Conservation (phyloP, 2,888 invertebrate species). For the Stenotaenia linearis region DNA sequence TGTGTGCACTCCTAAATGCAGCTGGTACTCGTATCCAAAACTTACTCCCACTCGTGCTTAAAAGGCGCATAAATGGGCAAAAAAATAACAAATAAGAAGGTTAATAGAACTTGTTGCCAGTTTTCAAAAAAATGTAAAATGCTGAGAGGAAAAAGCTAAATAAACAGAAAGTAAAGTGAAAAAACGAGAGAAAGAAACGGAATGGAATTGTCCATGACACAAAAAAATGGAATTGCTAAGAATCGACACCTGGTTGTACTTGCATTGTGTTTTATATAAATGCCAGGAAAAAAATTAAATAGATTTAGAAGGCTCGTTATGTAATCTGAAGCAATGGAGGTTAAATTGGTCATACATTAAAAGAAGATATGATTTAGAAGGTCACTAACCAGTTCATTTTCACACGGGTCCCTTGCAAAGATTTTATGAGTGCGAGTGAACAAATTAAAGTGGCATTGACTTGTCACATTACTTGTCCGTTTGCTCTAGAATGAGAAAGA, state of each 20-base stretch:
- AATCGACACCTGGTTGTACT: constrained; percentile 20
- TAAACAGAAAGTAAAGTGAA: not conserved
- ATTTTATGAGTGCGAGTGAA: not conserved
- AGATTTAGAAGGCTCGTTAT: not conserved
- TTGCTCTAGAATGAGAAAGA: constrained; percentile 3
- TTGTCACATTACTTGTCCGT: not conserved
- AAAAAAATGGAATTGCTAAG: not conserved
- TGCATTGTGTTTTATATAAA: constrained; percentile 17
- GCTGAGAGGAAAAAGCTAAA: not conserved
- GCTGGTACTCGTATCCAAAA: constrained; percentile 21
- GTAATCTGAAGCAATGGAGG: not conserved
- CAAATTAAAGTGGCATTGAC: constrained; percentile 16
- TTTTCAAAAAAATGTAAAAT: constrained; percentile 17
- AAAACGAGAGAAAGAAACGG: not conserved
- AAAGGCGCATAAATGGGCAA: constrained; percentile 14
- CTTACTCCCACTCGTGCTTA: not conserved
- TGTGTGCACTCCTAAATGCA: constrained; percentile 26
- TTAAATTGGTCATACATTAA: not conserved
- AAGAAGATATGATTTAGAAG: not conserved
- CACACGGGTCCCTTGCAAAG: not conserved
- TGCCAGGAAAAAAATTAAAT: not conserved
- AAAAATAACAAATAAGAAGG: not conserved
- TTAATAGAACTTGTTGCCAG: constrained; percentile 13
- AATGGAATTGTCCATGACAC: constrained; percentile 13
- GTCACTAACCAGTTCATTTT: not conserved